phyloP scores from a whole-genome alignment of 1,140 invertebrate species.

The Zeugodacus cucurbitae region DNA sequence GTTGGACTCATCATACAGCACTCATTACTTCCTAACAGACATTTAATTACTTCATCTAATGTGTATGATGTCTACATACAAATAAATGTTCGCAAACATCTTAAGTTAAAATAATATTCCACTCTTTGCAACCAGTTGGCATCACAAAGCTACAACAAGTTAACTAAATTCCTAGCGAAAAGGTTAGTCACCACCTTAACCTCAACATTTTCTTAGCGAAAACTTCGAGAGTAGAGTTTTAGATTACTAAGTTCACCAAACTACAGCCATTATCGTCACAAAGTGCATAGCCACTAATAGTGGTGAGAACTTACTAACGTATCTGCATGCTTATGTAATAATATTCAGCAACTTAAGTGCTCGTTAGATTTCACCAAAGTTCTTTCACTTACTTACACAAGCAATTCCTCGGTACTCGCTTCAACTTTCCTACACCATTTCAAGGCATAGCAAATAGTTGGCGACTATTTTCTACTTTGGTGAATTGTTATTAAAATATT shows the following conservation, averaged over 20 bases:
- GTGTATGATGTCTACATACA: too few relatives aligned
- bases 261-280: neutral
- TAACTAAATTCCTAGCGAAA: neutral
- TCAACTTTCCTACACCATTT: neutral
- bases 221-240: conserved; percentile 15
- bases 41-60: neutral
- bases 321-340: neutral
- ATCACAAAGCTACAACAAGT: neutral
- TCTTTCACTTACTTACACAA: neutral
- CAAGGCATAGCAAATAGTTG: neutral
- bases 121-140: neutral
- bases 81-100: too few relatives aligned
- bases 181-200: neutral
- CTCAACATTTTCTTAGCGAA: neutral
- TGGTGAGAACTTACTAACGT: neutral
- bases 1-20: too few relatives aligned
- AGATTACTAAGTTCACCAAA: neutral
- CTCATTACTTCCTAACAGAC: too few relatives aligned
- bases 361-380: neutral
- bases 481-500: neutral
- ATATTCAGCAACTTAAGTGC: neutral
- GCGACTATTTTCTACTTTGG: neutral
- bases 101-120: too few relatives aligned
- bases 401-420: neutral
- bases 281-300: conserved; percentile 13